Evolutionary conservation across 2,797 vertebrate genomes (phyloP).

Genomic region (Enteromius paludinosus): DNA sequence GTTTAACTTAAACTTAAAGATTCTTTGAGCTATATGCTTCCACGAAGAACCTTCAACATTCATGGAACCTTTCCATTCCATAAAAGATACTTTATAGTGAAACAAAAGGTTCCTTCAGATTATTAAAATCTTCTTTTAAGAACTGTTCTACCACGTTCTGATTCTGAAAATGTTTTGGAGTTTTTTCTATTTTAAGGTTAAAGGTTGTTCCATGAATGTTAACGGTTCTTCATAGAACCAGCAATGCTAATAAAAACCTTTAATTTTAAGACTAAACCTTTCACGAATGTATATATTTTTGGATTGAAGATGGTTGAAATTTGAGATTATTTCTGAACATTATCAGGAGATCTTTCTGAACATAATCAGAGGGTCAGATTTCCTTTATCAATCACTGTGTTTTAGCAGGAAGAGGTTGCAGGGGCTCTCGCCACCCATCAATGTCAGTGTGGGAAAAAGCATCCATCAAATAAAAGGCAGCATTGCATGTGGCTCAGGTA

Average conservation of each 20-base stretch:
- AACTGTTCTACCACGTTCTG: too few species aligned
- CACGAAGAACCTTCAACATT: neutral
- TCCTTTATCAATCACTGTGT: slow-evolving; percentile 43
- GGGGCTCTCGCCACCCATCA: slow-evolving; percentile 65
- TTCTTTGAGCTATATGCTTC: neutral
- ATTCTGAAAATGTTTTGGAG: too few species aligned
- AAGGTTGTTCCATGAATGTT: too few species aligned
- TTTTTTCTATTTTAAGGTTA: too few species aligned
- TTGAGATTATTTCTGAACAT: slow-evolving; percentile 48
- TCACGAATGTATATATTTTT: neutral
- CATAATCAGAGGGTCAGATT: slow-evolving; percentile 30
- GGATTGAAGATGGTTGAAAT: slow-evolving; percentile 13
- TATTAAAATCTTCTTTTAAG: too few species aligned
- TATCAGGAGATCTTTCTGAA: slow-evolving; percentile 39
- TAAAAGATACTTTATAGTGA: neutral
- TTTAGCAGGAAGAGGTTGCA: slow-evolving; percentile 32
- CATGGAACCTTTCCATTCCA: neutral
- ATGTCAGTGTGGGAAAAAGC: slow-evolving; percentile 77
- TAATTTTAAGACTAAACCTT: too few species aligned
- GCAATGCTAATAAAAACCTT: too few species aligned
- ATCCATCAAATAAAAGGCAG: slow-evolving; percentile 81
- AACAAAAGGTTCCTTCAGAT: neutral
- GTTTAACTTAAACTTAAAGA: neutral
- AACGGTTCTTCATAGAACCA: too few species aligned
- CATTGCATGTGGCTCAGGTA: slow-evolving; percentile 84